Base-by-base conservation (phyloP, 2,113 vertebrate genomes). In the Halcyon senegalensis region DNA sequence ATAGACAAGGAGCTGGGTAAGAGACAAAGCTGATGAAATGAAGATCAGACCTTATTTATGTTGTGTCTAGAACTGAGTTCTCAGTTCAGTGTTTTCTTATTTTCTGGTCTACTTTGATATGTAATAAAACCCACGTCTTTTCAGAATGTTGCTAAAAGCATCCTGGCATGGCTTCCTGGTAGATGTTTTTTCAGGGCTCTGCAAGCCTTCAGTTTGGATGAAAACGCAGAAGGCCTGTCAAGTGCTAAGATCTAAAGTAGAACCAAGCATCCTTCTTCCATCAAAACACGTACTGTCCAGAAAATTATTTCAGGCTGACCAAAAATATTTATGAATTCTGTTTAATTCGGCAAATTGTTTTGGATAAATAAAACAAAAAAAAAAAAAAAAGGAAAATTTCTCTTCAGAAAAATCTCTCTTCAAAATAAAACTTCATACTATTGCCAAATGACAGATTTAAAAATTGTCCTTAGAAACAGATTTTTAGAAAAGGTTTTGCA, bases 71-170 rank as follows among this genome's bases (percentile, higher is more conserved):
- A 79, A 81, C 31, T 62, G 58, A 80, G 39, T 66, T 88, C 53
- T 91, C 75, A 83, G 53, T 87, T 94, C 67, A 51, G 9, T 30
- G n/a, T 85, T 92, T 91, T 91, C 62, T 84, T 64, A 60, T 78
- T 84, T 94, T 75, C 56, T 68, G 33, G 11, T 82, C 64, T 87
- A 25, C 17, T 91, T 79, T 68, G 46, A 39, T 72, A 67, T 43
- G 43, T 82, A 94, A 75, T 63, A 79, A 95, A 94, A 4, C 35
- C 62, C 60, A 64, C 4, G 0, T 68, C 46, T 95, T 92, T 81
- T 70, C 73, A 81, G 51, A 78, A 37, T 43, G 30, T 73, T 90
- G n/a, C 84, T 92, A 70, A 90, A 92, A 63, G 6, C 21, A 51
- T 72, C 62, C 80, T 87, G 73, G 73, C 62, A 39, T 70, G 53